Base-by-base conservation (phyloP, 2,797 vertebrate species). In the Gadopsis bispinosus region DNA sequence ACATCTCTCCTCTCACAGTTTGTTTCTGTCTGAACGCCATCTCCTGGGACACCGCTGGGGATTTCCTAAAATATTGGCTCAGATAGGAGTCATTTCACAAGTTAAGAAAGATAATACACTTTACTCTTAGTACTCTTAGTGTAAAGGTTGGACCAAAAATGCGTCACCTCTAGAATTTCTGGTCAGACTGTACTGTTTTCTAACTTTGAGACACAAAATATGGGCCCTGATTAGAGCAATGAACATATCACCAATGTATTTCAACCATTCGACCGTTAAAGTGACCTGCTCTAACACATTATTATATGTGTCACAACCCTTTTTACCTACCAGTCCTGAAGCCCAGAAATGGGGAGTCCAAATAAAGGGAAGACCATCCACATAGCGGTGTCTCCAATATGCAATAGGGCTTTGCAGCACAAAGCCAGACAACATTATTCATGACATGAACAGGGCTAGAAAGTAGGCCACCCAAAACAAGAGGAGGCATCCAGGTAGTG, bases 391-490 rank as follows among this genome's bases (percentile, higher is more conserved):
- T 59, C 78, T 88, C 66, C 76, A 69, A 60, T 61, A 60, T 71
- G 53, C 77, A 76, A 73, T 35, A 47, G 61, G 45, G 68, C 73
- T 92, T 86, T 80, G 73, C 75, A 45, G 79, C 85, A 80, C 70
- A 87, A 74, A 84, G 77, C 83, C 79, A 90, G 48, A 79, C 76
- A 80, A 73, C 87, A 87, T 90, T 90, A 89, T 92, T 92, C 90
- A 86, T 89, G 80, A 87, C 73, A 73, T 39, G 67, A 87, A 89
- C 73, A 41, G 3, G 65, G 64, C 76, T 79, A 54, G 81, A 89
- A 93, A 92, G 89, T 93, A 91, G 92, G 92, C 85, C 91, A 90
- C 66, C 87, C 77, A 62, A 90, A 92, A 92, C 86, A 91, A 83
- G 73, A 69, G 83, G 83, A 88, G 88, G 84, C 80, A 79, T 75